Evolutionary conservation across 2,888 invertebrate genomes (phyloP), one percentile per base, ranked within the genome.

Genomic region (Synergus umbraculus): DNA sequence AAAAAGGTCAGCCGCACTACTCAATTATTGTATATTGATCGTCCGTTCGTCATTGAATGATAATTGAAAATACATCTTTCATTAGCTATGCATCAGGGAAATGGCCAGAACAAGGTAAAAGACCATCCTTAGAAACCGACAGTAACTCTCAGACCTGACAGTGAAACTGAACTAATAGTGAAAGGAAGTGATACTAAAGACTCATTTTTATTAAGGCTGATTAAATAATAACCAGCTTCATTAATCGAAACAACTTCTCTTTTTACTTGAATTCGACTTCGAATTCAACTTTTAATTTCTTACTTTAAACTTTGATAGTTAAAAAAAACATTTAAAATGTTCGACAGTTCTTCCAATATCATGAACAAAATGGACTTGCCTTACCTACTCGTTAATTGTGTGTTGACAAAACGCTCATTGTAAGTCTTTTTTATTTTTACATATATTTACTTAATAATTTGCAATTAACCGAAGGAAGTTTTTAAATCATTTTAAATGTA

Each of bases 81-180:
- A 69, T 69, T 69, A 69, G 49, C 69, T 49, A 54, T 54, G 49
- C 15, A 69, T 37, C 37, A 69, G 69, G 69, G 49, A 69, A 69
- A 69, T 69, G 49, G 29, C n/a, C 29, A 69, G 29, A 54, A 49
- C 15, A 66, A 66, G 18, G 44, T 46, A 54, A 69, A 29, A 69
- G 49, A 15, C n/a, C 29, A 29, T 37, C 69, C 29, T 69, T 69
- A 18, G 29, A 69, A 49, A 49, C 46, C 69, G 49, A 49, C 69
- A 69, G 69, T 69, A 69, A 54, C 69, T 54, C 69, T 37, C 69
- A n/a, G 69, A n/a, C 49, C 49, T 49, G 49, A 49, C 49, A 69
- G 69, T 69, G 46, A 49, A 69, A 69, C 49, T 69, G 69, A 49
- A 29, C 69, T 12, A 29, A 54, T 29, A 7, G 46, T 46, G 49